Evolutionary conservation across 2,113 vertebrate species (phyloP).

Genomic region (Podilymbus podiceps): DNA sequence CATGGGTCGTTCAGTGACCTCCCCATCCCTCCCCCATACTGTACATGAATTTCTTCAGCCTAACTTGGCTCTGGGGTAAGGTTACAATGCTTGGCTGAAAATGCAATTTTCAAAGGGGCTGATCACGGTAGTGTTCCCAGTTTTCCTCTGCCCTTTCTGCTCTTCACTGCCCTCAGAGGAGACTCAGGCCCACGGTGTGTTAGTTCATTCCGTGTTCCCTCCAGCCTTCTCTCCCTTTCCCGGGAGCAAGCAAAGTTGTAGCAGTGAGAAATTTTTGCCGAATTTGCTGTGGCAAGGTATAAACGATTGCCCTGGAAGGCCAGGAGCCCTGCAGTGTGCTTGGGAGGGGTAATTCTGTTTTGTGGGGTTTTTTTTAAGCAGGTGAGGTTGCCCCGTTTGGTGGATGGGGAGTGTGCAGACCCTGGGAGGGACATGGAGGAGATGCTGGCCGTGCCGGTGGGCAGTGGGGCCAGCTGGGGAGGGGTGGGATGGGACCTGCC

Average conservation of each 20-base stretch:
- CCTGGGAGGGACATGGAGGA: background rate
- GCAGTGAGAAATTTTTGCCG: background rate
- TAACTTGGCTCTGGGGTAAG: background rate
- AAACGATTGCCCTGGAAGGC: background rate
- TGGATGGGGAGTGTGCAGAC: background rate
- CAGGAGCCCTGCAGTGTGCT: background rate
- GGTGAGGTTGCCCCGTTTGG: background rate
- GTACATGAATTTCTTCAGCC: background rate
- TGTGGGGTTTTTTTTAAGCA: background rate
- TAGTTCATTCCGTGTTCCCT: background rate
- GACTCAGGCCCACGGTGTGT: background rate
- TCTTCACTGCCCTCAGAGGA: background rate
- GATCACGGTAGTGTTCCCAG: background rate
- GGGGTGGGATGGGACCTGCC: background rate
- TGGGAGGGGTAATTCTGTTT: background rate
- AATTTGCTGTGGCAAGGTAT: background rate
- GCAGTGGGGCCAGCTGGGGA: rapidly evolving
- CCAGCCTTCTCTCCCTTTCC: background rate
- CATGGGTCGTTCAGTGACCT: background rate
- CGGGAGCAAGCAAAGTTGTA: background rate
- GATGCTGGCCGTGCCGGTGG: background rate
- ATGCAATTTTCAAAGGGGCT: background rate
- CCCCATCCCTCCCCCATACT: background rate
- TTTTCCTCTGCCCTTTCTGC: background rate
- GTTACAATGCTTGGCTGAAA: background rate